These are phyloP conservation scores for Calephelis nemesis DNA, from an alignment of 1,140 invertebrate species.

Conservation along the genomic window DNA sequence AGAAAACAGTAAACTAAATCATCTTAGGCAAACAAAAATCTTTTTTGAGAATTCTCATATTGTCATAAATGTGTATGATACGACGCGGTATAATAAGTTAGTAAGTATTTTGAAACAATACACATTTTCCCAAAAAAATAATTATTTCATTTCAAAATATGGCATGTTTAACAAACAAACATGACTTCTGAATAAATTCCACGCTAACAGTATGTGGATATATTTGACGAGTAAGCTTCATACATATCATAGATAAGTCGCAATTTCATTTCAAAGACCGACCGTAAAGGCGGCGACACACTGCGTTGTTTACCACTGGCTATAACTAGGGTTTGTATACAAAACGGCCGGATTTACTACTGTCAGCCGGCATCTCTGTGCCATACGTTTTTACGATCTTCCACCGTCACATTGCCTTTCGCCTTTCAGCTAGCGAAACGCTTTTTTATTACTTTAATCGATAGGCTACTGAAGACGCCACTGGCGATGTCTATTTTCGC, in stretches of 20 bases:
- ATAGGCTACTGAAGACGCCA: slow-evolving; percentile 70
- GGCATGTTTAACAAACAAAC: background rate
- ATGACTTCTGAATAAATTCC: background rate
- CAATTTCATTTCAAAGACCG: slow-evolving; percentile 61
- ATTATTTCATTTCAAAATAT: too few species aligned
- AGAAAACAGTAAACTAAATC: too few species aligned
- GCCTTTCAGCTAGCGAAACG: slow-evolving; percentile 71
- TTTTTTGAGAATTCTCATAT: too few species aligned
- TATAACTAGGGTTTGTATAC: slow-evolving; percentile 74
- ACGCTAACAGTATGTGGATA: background rate
- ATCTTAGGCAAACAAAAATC: too few species aligned
- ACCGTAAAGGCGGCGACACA: slow-evolving; percentile 71
- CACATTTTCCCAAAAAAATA: too few species aligned
- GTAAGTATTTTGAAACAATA: too few species aligned
- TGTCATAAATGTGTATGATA: too few species aligned
- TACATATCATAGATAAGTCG: slow-evolving; percentile 54
- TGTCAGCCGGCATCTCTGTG: slow-evolving; percentile 71
- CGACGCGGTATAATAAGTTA: too few species aligned
- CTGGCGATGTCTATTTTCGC: slow-evolving; percentile 63
- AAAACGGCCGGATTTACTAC: slow-evolving; percentile 72
- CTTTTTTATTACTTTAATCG: slow-evolving; percentile 77
- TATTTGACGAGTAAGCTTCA: slow-evolving; percentile 25
- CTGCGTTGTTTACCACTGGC: slow-evolving; percentile 67
- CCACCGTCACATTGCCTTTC: slow-evolving; percentile 68
- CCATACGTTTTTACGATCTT: slow-evolving; percentile 74